Conservation (phyloP, 2,888 invertebrate species). For the Chrysolina haemoptera region DNA sequence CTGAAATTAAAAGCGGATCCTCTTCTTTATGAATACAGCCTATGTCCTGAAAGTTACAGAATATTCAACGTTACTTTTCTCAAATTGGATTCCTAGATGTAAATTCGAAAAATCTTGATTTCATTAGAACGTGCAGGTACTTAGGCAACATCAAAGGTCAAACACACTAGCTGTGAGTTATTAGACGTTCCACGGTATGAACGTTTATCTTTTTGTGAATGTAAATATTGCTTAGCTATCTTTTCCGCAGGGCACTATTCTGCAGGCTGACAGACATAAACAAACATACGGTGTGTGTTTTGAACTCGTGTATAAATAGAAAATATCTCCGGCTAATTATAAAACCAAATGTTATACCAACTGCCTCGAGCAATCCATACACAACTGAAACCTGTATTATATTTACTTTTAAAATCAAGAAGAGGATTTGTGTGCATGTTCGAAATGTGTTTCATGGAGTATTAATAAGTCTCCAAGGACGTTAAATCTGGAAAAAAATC, state of each 20-base stretch:
- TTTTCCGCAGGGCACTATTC: background rate
- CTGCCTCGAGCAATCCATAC: slow-evolving; percentile 32
- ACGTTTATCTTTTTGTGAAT: background rate
- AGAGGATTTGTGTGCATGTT: slow-evolving; percentile 18
- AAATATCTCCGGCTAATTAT: slow-evolving; percentile 45
- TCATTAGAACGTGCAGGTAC: too few relatives aligned
- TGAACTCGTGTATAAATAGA: slow-evolving; percentile 41
- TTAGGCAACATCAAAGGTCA: too few relatives aligned
- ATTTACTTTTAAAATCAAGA: slow-evolving; percentile 45
- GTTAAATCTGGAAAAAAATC: background rate
- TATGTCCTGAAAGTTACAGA: too few relatives aligned
- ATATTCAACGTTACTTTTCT: too few relatives aligned
- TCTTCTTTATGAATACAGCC: too few relatives aligned
- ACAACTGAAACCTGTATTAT: slow-evolving; percentile 48
- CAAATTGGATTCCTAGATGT: too few relatives aligned
- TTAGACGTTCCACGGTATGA: background rate
- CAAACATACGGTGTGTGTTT: slow-evolving; percentile 34
- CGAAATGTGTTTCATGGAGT: background rate
- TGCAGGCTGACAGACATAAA: slow-evolving; percentile 27
- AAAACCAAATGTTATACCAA: slow-evolving; percentile 47
- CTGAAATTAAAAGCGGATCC: too few relatives aligned
- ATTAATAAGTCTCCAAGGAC: slow-evolving; percentile 9
- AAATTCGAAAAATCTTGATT: too few relatives aligned
- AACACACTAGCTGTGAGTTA: too few relatives aligned
- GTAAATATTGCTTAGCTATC: background rate